Evolutionary conservation across 2,113 vertebrate species (phyloP), one percentile per base, ranked within the genome.

Genomic region (Passer domesticus): DNA sequence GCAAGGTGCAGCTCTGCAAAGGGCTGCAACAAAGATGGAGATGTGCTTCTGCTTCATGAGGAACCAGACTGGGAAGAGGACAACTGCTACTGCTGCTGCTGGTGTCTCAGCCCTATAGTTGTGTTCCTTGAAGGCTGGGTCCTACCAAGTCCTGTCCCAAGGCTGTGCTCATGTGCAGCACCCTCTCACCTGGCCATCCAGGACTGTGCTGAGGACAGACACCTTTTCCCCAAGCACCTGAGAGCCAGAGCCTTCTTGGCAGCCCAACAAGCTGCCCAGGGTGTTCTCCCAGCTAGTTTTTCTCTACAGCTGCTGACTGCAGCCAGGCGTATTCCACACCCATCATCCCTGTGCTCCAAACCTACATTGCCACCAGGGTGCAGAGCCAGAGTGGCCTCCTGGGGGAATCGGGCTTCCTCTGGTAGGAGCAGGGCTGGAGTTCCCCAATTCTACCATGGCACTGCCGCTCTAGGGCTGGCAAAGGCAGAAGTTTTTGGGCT

Each of bases 391-490:
- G 39, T 2, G 18, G 15, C 20, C 39, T 79, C 25, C 24, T 5
- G 24, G 24, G 15, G 13, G 6, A 66, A 39, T 2, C 7, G 50
- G 53, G 9, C n/a, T 46, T 90, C 39, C 55, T 74, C 55, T 59
- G 55, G 43, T 6, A 77, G 49, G 7, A 76, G 31, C 74, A 43
- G 70, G 31, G 25, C n/a, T 58, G 70, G 14, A 53, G 21, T 19
- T 64, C 31, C n/a, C n/a, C 53, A 47, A 1, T 31, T 25, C 43
- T 41, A 43, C 64, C 28, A 13, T 0, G 0, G 64, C 43, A n/a
- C 33, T 13, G 6, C 41, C 39, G 37, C 53, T 56, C 62, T 44
- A 37, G 30, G 43, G 13, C 46, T 23, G 50, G 33, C 50, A 86
- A 33, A 69, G 13, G 18, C 19, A 33, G 86, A 53, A 3, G 0